Base-by-base conservation (phyloP, 2,888 invertebrate species). In the Miltochrista miniata region DNA sequence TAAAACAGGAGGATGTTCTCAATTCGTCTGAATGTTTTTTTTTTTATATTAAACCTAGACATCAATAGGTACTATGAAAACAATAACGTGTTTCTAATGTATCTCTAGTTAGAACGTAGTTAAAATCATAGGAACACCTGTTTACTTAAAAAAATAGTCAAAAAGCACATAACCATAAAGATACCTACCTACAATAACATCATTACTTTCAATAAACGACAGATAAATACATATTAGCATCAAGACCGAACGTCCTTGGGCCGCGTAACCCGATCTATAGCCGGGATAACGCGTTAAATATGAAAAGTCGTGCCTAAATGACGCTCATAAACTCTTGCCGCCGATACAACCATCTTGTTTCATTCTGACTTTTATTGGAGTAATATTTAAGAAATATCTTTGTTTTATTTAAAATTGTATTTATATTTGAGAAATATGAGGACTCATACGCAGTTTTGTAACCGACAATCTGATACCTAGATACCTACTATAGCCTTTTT, bases 261-360 rank as follows among this genome's bases (percentile, higher is more conserved):
- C 31, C 11, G 13, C 24, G 49, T n/a, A 48, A 51, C 42, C 43
- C 47, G 50, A 56, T 33, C 34, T 50, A 34, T 38, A 31, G 35
- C 44, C 31, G 42, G 38, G 51, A n/a, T 45, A 39, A 39, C 39
- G 47, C 14, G 33, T 62, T 64, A 59, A 59, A 62, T 59, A 59
- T 46, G 36, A 40, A 38, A 30, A 12, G 18, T 15, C 36, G 8
- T 9, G 40, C 44, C n/a, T 45, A 52, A 52, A 52, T 47, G 48
- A 41, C 8, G 29, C 10, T 7, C 46, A 61, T 64, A 64, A 67
- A 63, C 41, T 46, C 34, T 39, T 8, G 7, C 15, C 15, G 49
- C 50, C 58, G 58, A 60, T 60, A 50, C 39, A 38, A 7, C 12
- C 29, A 53, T 45, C 41, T 49, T 41, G 51, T 46, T 42, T 41